phyloP scores from a whole-genome alignment of 2,797 vertebrate species.

The Danio aesculapii region DNA sequence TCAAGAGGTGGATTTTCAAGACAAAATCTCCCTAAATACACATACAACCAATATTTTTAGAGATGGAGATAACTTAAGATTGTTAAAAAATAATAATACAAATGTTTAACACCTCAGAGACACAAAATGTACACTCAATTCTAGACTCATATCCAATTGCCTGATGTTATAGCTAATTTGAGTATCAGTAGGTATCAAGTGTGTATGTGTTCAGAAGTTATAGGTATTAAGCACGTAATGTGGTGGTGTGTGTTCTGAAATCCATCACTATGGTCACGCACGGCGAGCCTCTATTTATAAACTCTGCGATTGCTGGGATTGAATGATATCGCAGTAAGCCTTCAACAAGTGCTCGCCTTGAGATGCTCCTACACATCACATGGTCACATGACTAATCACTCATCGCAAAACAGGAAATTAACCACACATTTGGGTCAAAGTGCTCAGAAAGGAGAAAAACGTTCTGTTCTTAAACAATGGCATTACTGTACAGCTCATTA shows the following conservation, averaged over 20 bases:
- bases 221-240: not conserved
- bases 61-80: too few species aligned
- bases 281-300: not conserved
- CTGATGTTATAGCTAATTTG: not conserved
- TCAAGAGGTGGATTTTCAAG: too few species aligned
- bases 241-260: not conserved
- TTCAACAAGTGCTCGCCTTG: conserved; percentile 10
- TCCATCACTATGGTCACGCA: conserved; percentile 14
- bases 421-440: conserved; percentile 20
- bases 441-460: not conserved
- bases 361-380: conserved; percentile 12
- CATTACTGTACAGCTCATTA: not conserved
- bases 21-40: too few species aligned
- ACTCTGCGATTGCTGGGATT: not conserved
- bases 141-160: not conserved
- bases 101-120: too few species aligned
- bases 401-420: conserved; percentile 29
- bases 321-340: not conserved
- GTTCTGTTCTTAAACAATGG: not conserved
- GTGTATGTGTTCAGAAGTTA: too few species aligned
- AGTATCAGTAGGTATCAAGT: not conserved
- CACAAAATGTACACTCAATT: too few species aligned
- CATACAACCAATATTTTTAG: too few species aligned
- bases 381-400: conserved; percentile 23
- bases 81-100: too few species aligned